These are phyloP conservation scores for Zoanthus solanderi DNA, from an alignment of 92 coral and sea anemone genomes.

Conservation along the genomic window DNA sequence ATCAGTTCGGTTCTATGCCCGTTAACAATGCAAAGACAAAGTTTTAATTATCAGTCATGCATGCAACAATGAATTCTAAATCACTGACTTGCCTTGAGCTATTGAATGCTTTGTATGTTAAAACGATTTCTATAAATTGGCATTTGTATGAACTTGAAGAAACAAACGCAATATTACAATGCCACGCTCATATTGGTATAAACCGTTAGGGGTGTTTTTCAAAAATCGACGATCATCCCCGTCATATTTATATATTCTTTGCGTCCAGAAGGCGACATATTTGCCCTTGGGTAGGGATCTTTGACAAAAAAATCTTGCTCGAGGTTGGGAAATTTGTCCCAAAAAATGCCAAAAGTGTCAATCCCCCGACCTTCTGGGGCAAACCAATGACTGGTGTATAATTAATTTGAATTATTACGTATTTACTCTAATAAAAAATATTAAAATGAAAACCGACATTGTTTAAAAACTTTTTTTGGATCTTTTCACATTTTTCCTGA, in stretches of 20 bases:
- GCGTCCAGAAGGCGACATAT: not conserved
- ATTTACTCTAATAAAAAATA: no score
- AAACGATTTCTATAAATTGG: no score
- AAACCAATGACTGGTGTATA: slow-evolving; percentile 3
- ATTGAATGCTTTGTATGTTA: not conserved
- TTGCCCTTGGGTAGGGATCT: not conserved
- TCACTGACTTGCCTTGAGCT: not conserved
- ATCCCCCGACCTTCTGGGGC: not conserved
- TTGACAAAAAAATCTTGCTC: not conserved
- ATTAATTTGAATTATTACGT: not conserved
- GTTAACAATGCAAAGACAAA: slow-evolving; percentile 7
- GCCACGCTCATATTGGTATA: no score
- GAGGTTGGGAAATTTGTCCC: not conserved
- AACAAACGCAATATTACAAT: not conserved
- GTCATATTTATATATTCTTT: not conserved
- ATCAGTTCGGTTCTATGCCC: slow-evolving; percentile 14
- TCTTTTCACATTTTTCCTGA: no score
- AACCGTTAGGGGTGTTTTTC: no score
- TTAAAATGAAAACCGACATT: no score
- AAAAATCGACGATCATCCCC: no score
- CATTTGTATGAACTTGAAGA: no score
- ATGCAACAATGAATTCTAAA: slow-evolving; percentile 5
- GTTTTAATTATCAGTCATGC: not conserved
- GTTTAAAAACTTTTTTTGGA: no score
- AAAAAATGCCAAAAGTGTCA: not conserved